These are phyloP conservation scores for Lateolabrax maculatus DNA, from an alignment of 2,797 vertebrate genomes.

Conservation along the genomic window DNA sequence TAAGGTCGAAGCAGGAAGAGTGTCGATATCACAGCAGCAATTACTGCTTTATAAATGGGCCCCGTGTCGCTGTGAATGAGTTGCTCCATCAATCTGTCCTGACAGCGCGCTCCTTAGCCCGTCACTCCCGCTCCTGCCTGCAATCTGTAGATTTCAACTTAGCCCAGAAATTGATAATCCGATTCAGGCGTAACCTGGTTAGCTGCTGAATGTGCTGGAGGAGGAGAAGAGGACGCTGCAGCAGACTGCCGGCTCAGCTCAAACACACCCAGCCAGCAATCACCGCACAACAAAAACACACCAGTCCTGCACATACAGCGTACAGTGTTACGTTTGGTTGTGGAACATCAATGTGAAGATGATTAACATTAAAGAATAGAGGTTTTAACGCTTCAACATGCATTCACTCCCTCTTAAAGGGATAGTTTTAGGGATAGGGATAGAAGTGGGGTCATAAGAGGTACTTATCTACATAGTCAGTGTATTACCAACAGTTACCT, in stretches of 20 bases:
- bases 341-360: not conserved
- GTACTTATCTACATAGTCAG: too few species aligned
- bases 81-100: constrained; percentile 88
- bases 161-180: constrained; percentile 92
- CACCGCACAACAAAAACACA: not conserved
- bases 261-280: constrained; percentile 11
- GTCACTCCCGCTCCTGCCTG: constrained; percentile 87
- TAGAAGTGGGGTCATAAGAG: too few species aligned
- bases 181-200: constrained; percentile 91
- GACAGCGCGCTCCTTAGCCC: constrained; percentile 87
- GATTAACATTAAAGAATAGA: not conserved
- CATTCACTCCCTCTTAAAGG: too few species aligned
- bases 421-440: too few species aligned
- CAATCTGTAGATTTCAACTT: constrained; percentile 92
- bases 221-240: constrained; percentile 44
- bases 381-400: not conserved
- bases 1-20: constrained; percentile 88
- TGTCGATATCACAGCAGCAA: constrained; percentile 91
- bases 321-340: not conserved
- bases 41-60: constrained; percentile 92
- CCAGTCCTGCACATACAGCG: not conserved
- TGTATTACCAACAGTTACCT: too few species aligned
- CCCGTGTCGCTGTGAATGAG: constrained; percentile 88
- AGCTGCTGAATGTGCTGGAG: constrained; percentile 82
- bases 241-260: constrained; percentile 59